Base-by-base conservation (phyloP, 2,888 invertebrate species). In the Zootermopsis nevadensis region DNA sequence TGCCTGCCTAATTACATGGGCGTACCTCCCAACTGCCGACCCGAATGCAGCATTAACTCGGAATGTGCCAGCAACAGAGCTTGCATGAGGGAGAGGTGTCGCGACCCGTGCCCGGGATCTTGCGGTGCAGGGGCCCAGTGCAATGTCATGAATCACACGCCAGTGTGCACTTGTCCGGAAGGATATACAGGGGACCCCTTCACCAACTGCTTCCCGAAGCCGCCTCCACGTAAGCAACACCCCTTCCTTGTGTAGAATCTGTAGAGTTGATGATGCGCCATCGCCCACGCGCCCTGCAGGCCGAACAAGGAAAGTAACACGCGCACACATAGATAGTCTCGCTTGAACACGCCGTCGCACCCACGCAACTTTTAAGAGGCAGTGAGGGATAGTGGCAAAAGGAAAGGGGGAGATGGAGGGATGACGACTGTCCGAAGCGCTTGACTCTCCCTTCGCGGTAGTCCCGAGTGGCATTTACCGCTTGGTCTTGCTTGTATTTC, bases 181-280 rank as follows among this genome's bases (percentile, higher is more conserved):
- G 94, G 94, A 80, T 95, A 93, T 86, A 92, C 91, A 6, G 96
- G 96, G 33, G 95, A 96, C 91, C 95, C 96, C 33, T 95, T 96
- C 88, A 93, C 91, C 84, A 93, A 91, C 86, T 96, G 96, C 87
- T 89, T 91, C 48, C 89, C 90, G 19, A 92, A 93, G 89, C 93
- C 92, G 82, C 90, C 90, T 83, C 88, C 90, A 87, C 90, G 93
- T 91, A 92, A 91, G 89, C 85, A 85, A 77, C 87, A 87, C 33
- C n/a, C 42, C 48, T 53, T 81, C n/a, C 12, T 48, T 12, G 24
- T 72, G 22, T 81, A 31, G 30, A 24, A 10, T 67, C 27, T 33
- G 60, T 48, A 79, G 60, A 60, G 27, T 30, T 27, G 60, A 35
- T 79, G 79, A 66, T 79, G 66, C 35, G 35, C 66, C 66, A 66